Evolutionary conservation across 2,113 vertebrate species (phyloP).

Genomic region (Gasterosteus nipponicus): DNA sequence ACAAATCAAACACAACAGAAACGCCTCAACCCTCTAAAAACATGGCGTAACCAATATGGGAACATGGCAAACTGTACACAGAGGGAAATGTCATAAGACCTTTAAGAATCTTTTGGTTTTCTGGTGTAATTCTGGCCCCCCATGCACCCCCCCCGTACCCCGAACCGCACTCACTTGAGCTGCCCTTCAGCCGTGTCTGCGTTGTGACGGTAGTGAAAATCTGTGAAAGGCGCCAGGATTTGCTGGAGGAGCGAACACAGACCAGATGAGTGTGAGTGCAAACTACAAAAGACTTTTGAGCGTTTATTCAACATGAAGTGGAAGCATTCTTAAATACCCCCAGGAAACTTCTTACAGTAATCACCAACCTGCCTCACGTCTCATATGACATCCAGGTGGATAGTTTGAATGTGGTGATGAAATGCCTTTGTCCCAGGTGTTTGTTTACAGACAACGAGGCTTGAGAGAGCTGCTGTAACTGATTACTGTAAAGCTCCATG

Average conservation of each 20-base stretch:
- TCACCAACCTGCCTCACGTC: conserved; percentile 26
- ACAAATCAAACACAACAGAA: conserved; percentile 51
- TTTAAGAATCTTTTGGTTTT: conserved; percentile 38
- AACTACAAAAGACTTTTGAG: conserved; percentile 2
- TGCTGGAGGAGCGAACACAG: conserved; percentile 81
- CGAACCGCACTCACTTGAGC: conserved; percentile 93
- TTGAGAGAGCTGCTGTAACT: conserved; percentile 46
- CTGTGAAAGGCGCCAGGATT: conserved; percentile 98
- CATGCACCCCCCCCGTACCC: conserved; percentile 16
- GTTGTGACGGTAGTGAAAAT: conserved; percentile 99
- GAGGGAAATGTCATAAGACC: conserved; percentile 48
- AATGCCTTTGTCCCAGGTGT: conserved; percentile 18
- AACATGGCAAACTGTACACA: conserved; percentile 47
- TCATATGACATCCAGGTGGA: conserved; percentile 43
- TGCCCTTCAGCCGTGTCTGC: conserved; percentile 96
- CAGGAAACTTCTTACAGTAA: conserved; percentile 2
- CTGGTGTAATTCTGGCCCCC: conserved; percentile 18
- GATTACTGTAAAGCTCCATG: conserved; percentile 64
- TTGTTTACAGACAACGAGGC: conserved; percentile 54
- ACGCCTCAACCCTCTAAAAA: conserved; percentile 25
- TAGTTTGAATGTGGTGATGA: conserved; percentile 24
- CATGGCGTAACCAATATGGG: conserved; percentile 38
- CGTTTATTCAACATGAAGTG: not conserved
- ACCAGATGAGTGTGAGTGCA: conserved; percentile 11
- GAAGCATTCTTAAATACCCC: not conserved